Percentiles rank a stretch among this genome's conserved stretches.
These are phyloP conservation scores for Synergus japonicus DNA, from an alignment of 2,888 invertebrate species.

Conservation along the genomic window DNA sequence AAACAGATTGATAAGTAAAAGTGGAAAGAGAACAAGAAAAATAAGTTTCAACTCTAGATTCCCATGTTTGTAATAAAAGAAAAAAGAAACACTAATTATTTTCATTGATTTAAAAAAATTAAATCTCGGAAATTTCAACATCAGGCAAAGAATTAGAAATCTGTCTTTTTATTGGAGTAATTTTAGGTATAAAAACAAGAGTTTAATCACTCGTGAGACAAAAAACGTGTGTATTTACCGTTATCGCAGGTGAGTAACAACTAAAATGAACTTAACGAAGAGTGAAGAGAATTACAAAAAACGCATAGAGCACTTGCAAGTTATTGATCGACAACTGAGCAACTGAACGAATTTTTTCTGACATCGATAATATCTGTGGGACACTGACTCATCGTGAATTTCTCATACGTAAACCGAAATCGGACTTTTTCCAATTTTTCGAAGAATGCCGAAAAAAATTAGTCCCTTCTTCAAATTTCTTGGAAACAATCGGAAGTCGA, in stretches of 20 bases:
- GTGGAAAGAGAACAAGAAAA: not conserved
- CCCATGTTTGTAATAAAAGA: not conserved
- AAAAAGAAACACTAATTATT: not conserved
- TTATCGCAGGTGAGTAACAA: conserved; percentile 40
- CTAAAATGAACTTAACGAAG: not conserved
- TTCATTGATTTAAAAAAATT: not conserved
- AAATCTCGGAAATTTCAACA: not conserved
- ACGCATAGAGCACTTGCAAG: conserved; percentile 13
- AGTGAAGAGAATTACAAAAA: not conserved
- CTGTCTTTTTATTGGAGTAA: not conserved
- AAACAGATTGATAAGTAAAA: not conserved
- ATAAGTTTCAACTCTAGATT: not conserved
- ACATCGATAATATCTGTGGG: not conserved
- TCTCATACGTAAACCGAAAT: not conserved
- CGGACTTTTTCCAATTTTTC: not conserved
- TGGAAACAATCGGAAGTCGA: not conserved
- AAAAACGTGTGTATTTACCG: conserved; percentile 44
- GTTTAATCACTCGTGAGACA: not conserved
- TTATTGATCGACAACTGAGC: conserved; percentile 7
- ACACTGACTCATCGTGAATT: conserved; percentile 7
- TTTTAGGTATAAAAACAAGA: not conserved
- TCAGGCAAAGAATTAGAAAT: not conserved
- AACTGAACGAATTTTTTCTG: not conserved
- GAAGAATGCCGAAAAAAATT: not conserved
- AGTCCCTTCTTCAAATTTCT: not conserved